These are phyloP conservation scores for Prolemur simus DNA, from an alignment of 2,113 vertebrate species.

Conservation along the genomic window DNA sequence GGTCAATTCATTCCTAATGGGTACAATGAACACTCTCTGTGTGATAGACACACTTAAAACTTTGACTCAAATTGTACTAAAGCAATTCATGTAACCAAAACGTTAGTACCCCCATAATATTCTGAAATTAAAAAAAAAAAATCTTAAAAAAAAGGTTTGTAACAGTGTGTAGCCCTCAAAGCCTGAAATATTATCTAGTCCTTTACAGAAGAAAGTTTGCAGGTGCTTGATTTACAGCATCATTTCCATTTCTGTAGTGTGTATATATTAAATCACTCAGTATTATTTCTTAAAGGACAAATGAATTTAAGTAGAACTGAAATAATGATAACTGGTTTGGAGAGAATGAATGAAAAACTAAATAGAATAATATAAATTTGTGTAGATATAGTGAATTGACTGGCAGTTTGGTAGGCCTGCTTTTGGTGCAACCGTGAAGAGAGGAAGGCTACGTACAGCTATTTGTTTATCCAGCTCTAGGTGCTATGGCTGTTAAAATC, in stretches of 20 bases:
- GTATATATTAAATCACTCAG: constrained; percentile 1
- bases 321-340: not conserved
- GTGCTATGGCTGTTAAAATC: not conserved
- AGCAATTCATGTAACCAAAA: no score
- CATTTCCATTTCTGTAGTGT: not conserved
- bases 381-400: not conserved
- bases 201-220: not conserved
- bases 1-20: no score
- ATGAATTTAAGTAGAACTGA: not conserved
- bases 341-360: not conserved
- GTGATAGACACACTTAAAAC: no score
- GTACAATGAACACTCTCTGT: no score
- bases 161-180: not conserved
- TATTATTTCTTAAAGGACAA: constrained; percentile 1
- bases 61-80: no score
- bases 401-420: not conserved
- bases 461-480: not conserved
- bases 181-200: not conserved
- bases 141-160: no score
- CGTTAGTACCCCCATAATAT: no score
- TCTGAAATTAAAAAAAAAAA: not conserved
- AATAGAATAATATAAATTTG: not conserved
- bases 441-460: not conserved
- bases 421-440: not conserved
- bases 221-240: not conserved